Evolutionary conservation across 2,797 vertebrate species (phyloP), one percentile per base, ranked within the genome.

Genomic region (Mycteria americana): DNA sequence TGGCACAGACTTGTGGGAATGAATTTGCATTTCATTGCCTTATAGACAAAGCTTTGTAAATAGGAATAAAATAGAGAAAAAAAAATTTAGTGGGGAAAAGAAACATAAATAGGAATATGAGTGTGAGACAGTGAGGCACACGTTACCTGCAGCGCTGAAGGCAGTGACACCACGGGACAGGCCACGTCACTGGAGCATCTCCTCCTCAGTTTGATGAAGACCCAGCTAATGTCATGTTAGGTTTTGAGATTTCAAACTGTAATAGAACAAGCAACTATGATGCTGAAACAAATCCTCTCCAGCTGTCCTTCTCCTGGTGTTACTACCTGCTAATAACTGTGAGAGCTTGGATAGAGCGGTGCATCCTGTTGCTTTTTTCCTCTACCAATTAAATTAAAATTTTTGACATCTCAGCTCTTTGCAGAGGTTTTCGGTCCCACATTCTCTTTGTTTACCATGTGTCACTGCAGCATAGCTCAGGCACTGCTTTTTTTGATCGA

Each of bases 11-110:
- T 9, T 7, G 25, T 24, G 48, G 64, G 51, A 11, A 2, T 16
- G 17, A 18, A 30, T n/a, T 18, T 53, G n/a, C 25, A 13, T 3
- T 39, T 67, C 22, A 1, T 1, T 24, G 51, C 51, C 30, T 41
- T 23, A 1, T 1, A 54, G 31, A 12, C 12, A 41, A 18, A 31
- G 27, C 7, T 3, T 19, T 33, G 24, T 9, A 46, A 76, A 56
- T 0, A 30, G 22, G n/a, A 3, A 56, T 78, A 27, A 41, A 87
- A 14, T 3, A 48, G 16, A 19, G 41, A 2, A 45, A 35, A n/a
- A 14, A 13, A 7, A 3, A 2, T 8, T 11, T 51, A 21, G 14
- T 1, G 1, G 4, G 19, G 45, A 8, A 33, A 43, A 35, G 1
- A 45, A 64, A 18, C 8, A 6, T 3, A 1, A 1, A 30, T 33